Base-by-base conservation (phyloP, 2,797 vertebrate genomes). In the Sorex maritimensis region DNA sequence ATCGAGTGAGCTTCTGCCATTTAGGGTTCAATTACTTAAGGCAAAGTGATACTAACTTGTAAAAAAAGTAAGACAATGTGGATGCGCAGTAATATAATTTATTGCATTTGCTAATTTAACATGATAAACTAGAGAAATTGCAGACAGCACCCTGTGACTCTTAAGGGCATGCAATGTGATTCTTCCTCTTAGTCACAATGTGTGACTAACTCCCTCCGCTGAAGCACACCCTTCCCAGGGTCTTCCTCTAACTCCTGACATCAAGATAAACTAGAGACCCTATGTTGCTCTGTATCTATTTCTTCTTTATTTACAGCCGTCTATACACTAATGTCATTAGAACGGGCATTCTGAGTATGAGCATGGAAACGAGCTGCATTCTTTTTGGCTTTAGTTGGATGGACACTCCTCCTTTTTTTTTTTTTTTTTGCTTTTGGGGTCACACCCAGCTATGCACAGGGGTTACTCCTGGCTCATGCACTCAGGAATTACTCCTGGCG, bases 21-120 rank as follows among this genome's bases (percentile, higher is more conserved):
- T 71, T 24, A 75, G 90, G 24, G 38, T 77, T 68, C 68, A 52
- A 24, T 69, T 92, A 65, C 74, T 84, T 71, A 38, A 38, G 58
- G 63, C 13, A 19, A 61, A 61, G 58, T 61, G 58, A 61, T 61
- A 61, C 17, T 21, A 61, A 61, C 58, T 61, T 61, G 17, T 61
- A 61, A 61, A 61, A 61, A 6, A 61, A 71, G 79, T 6, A 26
- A 85, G 80, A 93, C 44, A 73, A 75, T 28, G 71, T 80, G 67
- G n/a, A 55, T 65, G 49, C 2, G 1, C 19, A 86, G 11, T 46
- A 2, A 0, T 41, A 10, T 63, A 3, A 81, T 84, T 74, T 67
- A 72, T 5, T 72, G 38, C 19, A 24, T 41, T 10, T 7, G 17
- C 26, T 69, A 15, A 28, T 23, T 52, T 2, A 1, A 28, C 73